These are phyloP conservation scores for Morphnarchus princeps DNA, from an alignment of 2,113 vertebrate genomes.

Conservation along the genomic window DNA sequence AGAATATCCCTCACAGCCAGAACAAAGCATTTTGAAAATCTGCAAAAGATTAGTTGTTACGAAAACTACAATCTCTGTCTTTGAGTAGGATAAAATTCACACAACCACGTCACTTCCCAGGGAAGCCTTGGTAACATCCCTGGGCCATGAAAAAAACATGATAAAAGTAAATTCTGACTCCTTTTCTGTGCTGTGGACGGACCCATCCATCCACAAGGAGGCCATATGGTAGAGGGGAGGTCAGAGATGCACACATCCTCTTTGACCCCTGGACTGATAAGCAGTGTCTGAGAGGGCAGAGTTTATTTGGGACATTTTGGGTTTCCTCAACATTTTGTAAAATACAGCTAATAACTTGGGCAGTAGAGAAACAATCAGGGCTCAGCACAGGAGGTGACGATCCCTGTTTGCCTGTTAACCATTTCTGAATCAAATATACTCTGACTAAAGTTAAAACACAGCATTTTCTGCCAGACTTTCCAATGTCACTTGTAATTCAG, in stretches of 20 bases:
- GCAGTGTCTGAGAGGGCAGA: too few species aligned
- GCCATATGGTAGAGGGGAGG: fast-evolving
- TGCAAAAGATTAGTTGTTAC: not conserved
- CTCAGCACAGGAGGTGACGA: not conserved
- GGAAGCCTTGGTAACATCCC: not conserved
- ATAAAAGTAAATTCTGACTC: not conserved
- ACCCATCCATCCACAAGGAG: not conserved
- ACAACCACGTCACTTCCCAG: not conserved
- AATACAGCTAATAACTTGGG: not conserved
- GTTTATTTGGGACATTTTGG: not conserved
- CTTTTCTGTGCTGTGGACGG: not conserved
- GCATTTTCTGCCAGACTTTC: not conserved
- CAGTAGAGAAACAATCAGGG: not conserved
- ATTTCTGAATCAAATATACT: not conserved
- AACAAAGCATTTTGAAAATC: not conserved
- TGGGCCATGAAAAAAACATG: not conserved
- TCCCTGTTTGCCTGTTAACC: not conserved
- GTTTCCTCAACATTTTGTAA: not conserved
- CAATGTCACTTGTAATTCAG: not conserved
- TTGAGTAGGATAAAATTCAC: not conserved
- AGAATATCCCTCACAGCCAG: not conserved
- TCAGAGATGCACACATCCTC: not conserved
- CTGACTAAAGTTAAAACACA: not conserved
- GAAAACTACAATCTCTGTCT: not conserved
- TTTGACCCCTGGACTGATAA: not conserved